Percentiles rank a stretch among this genome's conserved stretches.
These are phyloP conservation scores for Ardeotis arabs DNA, from an alignment of 2,113 vertebrate species.

Conservation along the genomic window DNA sequence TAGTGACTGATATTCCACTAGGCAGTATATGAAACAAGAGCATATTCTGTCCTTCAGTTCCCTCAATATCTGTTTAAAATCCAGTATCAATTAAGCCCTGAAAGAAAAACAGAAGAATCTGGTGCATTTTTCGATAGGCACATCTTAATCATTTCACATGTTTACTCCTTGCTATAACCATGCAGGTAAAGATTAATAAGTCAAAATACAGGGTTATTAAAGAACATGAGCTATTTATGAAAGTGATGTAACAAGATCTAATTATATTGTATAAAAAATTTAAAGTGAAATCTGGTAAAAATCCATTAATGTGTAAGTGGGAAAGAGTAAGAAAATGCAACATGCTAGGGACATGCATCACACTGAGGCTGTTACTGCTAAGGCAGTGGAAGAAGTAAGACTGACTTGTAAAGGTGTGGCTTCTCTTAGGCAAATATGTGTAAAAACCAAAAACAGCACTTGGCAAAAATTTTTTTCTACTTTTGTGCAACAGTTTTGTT, in stretches of 20 bases:
- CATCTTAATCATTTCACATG: neutral
- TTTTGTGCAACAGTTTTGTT: neutral
- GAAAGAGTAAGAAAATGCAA: neutral
- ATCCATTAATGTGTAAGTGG: neutral
- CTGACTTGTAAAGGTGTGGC: neutral
- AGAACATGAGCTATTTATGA: neutral
- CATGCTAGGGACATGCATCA: neutral
- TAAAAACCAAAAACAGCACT: fast-evolving
- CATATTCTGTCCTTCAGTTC: neutral
- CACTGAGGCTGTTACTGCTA: neutral
- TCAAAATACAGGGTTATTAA: neutral
- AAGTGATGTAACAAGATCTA: neutral
- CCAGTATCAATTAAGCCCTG: neutral
- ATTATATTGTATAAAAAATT: neutral
- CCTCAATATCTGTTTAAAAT: neutral
- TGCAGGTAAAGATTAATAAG: neutral
- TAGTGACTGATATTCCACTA: neutral
- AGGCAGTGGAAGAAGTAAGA: neutral
- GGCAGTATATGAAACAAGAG: neutral
- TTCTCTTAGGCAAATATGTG: neutral
- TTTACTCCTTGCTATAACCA: neutral
- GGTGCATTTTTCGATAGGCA: neutral
- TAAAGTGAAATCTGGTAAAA: neutral
- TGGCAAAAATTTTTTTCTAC: fast-evolving
- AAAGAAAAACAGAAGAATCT: neutral